Conservation (phyloP, 2,113 vertebrate genomes). For the Chloropsis hardwickii region DNA sequence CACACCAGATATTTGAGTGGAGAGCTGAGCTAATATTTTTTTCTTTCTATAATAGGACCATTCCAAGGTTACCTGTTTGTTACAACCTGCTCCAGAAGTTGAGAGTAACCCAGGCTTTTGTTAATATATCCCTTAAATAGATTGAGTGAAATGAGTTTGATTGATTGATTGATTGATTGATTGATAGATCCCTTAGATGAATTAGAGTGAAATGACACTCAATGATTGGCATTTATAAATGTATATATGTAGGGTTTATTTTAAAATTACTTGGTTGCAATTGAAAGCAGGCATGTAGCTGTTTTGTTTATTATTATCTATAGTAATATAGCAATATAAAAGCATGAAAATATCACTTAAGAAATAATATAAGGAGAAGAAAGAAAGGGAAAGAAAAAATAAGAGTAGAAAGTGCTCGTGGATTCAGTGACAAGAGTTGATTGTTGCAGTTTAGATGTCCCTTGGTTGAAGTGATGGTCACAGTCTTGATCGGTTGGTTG, state of each 20-base stretch:
- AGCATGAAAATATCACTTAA: background rate
- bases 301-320: background rate
- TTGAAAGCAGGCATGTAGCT: background rate
- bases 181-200: background rate
- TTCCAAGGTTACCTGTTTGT: background rate
- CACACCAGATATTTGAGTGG: background rate
- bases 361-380: background rate
- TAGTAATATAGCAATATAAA: background rate
- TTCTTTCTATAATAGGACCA: background rate
- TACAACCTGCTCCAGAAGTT: background rate
- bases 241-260: background rate
- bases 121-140: background rate
- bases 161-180: no score
- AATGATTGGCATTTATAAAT: background rate
- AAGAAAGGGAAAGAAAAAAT: background rate
- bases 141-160: background rate
- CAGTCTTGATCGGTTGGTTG: fast-evolving
- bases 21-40: background rate
- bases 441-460: background rate
- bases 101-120: background rate
- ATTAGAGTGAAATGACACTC: background rate
- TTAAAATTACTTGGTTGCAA: background rate
- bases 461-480: background rate
- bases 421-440: fast-evolving
- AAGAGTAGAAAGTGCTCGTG: fast-evolving